Percentiles rank a stretch among this genome's conserved stretches.
Conservation (phyloP, 1,140 invertebrate species). For the Pantala flavescens region DNA sequence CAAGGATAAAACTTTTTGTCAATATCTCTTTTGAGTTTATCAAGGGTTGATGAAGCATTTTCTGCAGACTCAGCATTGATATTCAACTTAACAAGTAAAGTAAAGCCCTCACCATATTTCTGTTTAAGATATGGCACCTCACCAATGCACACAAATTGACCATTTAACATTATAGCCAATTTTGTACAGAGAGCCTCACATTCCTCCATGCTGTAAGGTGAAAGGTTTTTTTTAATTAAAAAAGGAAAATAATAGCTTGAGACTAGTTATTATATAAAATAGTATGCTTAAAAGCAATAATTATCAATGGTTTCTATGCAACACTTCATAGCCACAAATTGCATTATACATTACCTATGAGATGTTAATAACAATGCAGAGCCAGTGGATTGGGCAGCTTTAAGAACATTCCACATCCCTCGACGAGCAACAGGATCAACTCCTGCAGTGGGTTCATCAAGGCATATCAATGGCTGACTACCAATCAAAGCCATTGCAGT, state of each 20-base stretch:
- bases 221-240: conserved; percentile 29
- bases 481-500: conserved; percentile 85
- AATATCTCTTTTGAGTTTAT: conserved; percentile 15
- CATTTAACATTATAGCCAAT: conserved; percentile 51
- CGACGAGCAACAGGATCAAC: conserved; percentile 77
- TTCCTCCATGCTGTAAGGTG: conserved; percentile 68
- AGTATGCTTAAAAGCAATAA: no score
- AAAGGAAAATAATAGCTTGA: no score
- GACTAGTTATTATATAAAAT: no score
- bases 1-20: conserved; percentile 15
- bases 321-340: no score
- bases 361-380: conserved; percentile 67
- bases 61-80: conserved; percentile 15
- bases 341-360: conserved; percentile 45
- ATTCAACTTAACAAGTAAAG: conserved; percentile 44
- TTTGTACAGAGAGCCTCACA: conserved; percentile 64
- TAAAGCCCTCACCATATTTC: conserved; percentile 68
- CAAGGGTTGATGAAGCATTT: conserved; percentile 18
- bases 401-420: conserved; percentile 63
- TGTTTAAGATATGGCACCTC: conserved; percentile 59
- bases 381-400: conserved; percentile 47
- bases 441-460: conserved; percentile 75
- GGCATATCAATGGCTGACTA: conserved; percentile 76
- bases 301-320: no score
- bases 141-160: conserved; percentile 51